Evolutionary conservation across 2,888 invertebrate species (phyloP).

Genomic region (Ichneumoninae sp.): DNA sequence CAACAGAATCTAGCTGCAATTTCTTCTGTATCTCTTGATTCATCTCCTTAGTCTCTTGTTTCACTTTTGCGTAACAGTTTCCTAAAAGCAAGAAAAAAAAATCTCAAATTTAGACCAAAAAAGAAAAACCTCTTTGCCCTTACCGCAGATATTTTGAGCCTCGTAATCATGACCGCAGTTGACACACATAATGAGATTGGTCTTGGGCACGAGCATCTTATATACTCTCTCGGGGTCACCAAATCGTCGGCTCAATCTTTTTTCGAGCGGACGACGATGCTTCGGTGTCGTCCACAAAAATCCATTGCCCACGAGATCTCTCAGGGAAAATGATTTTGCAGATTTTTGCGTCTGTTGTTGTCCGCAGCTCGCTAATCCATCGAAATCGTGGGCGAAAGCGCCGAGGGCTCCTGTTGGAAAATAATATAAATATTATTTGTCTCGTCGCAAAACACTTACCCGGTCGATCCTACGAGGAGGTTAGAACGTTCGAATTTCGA

Average conservation of each 20-base stretch:
- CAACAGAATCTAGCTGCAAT: conserved; percentile 90
- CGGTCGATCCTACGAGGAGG: conserved; percentile 22
- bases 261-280: conserved; percentile 91
- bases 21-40: conserved; percentile 90
- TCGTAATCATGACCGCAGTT: conserved; percentile 95
- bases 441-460: neutral
- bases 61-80: conserved; percentile 93
- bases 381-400: conserved; percentile 76
- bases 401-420: conserved; percentile 78
- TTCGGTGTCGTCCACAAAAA: conserved; percentile 94
- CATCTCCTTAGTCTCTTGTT: conserved; percentile 92
- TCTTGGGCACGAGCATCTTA: conserved; percentile 91
- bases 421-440: neutral
- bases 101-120: neutral
- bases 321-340: conserved; percentile 85
- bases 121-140: conserved; percentile 68
- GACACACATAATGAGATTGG: conserved; percentile 90
- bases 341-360: conserved; percentile 48
- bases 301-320: conserved; percentile 90
- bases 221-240: conserved; percentile 88
- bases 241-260: conserved; percentile 89
- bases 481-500: conserved; percentile 26
- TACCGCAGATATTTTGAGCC: conserved; percentile 92
- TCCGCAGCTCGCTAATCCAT: conserved; percentile 64
- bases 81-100: conserved; percentile 86